Evolutionary conservation across 2,113 vertebrate genomes (phyloP).

Genomic region (Ciconia stormi): DNA sequence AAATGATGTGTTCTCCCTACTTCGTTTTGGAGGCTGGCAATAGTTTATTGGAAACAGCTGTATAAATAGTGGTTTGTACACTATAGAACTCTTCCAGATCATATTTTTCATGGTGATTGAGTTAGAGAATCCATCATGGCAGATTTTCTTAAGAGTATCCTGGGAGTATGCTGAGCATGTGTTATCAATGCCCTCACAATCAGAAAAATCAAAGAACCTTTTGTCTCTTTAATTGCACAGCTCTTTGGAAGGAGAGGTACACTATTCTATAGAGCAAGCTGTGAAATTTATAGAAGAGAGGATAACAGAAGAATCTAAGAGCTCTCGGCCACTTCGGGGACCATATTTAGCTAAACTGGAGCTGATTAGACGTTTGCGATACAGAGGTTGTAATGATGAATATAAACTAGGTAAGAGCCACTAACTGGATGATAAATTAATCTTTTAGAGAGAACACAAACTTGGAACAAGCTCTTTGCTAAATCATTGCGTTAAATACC

Average conservation of each 20-base stretch:
- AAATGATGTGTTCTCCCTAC: background rate
- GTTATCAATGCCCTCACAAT: background rate
- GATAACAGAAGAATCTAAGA: slow-evolving; percentile 83
- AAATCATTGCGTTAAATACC: background rate
- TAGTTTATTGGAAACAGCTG: background rate
- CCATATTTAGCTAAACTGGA: slow-evolving; percentile 91
- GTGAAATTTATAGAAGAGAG: slow-evolving; percentile 89
- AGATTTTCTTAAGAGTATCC: background rate
- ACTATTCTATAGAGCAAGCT: slow-evolving; percentile 84
- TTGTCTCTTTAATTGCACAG: slow-evolving; percentile 65
- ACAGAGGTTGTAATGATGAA: slow-evolving; percentile 82
- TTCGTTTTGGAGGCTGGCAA: background rate
- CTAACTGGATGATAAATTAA: background rate
- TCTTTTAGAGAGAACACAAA: background rate
- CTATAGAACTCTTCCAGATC: background rate
- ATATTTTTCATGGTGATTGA: background rate
- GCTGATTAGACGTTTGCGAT: slow-evolving; percentile 85
- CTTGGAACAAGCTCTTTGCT: background rate
- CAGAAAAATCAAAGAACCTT: background rate
- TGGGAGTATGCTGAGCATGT: background rate
- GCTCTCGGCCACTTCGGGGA: slow-evolving; percentile 85
- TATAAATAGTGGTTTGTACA: background rate
- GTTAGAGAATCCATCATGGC: background rate
- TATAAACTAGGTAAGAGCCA: slow-evolving; percentile 83
- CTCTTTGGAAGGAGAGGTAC: slow-evolving; percentile 89